These are phyloP conservation scores for Cheumatopsyche charites DNA, from an alignment of 1,140 invertebrate genomes.

Conservation along the genomic window DNA sequence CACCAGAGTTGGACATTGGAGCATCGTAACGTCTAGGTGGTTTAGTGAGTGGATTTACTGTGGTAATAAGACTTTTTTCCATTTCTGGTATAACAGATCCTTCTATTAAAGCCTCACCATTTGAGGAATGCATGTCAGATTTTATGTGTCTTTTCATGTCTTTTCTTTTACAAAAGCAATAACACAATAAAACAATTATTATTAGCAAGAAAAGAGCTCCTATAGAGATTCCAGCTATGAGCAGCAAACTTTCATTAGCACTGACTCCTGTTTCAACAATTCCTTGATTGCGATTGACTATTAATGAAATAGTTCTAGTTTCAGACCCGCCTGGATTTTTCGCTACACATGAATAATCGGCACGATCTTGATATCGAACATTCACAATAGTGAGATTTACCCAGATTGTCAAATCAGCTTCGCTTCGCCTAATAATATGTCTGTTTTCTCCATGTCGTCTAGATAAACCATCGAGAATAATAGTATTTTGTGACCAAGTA, in stretches of 20 bases:
- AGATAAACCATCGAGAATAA: conserved; percentile 65
- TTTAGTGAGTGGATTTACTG: conserved; percentile 81
- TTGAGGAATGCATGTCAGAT: conserved; percentile 65
- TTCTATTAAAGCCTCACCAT: conserved; percentile 66
- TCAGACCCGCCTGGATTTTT: conserved; percentile 84
- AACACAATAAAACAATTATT: conserved; percentile 67
- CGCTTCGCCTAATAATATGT: conserved; percentile 60
- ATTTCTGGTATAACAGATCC: conserved; percentile 70
- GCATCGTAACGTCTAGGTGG: conserved; percentile 75
- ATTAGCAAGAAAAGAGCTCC: conserved; percentile 63
- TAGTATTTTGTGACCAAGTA: conserved; percentile 72
- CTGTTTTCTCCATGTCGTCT: conserved; percentile 62
- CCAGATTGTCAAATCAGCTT: conserved; percentile 65
- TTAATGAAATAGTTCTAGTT: conserved; percentile 73
- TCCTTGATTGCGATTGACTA: conserved; percentile 61
- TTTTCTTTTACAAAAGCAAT: conserved; percentile 70
- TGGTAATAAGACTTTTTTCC: conserved; percentile 79
- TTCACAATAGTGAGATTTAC: conserved; percentile 78
- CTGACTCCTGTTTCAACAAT: conserved; percentile 57
- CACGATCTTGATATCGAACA: conserved; percentile 75
- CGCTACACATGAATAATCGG: conserved; percentile 87
- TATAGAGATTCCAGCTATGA: conserved; percentile 62
- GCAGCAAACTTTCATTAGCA: conserved; percentile 58
- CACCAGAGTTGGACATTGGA: conserved; percentile 69
- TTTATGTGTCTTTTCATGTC: conserved; percentile 62